Percentiles rank a stretch among this genome's conserved stretches.
phyloP scores from a whole-genome alignment of 2,888 invertebrate species.

The Margaritifera margaritifera region DNA sequence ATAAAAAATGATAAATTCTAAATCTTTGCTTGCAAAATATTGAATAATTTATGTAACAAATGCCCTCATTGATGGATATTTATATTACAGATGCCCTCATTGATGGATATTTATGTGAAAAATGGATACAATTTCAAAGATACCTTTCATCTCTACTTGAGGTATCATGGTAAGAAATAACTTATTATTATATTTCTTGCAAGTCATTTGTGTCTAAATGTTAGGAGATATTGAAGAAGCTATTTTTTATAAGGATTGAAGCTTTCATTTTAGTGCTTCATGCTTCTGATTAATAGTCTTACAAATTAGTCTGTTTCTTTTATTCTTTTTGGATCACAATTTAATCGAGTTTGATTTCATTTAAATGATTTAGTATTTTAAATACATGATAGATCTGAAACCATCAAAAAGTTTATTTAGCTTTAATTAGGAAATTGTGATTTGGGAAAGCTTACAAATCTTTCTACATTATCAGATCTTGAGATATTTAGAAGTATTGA shows the following conservation, averaged over 20 bases:
- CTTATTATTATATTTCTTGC: neutral
- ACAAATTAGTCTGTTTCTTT: neutral
- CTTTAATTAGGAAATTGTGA: too few species aligned
- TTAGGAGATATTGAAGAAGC: neutral
- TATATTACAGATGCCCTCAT: slow-evolving; percentile 72
- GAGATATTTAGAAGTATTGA: too few species aligned
- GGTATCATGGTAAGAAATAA: slow-evolving; percentile 46
- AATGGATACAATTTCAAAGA: slow-evolving; percentile 87
- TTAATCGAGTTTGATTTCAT: neutral
- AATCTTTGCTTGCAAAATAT: too few species aligned
- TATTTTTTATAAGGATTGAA: too few species aligned
- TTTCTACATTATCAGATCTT: too few species aligned
- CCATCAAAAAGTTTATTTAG: too few species aligned
- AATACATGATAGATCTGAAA: neutral
- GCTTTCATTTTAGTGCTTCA: too few species aligned
- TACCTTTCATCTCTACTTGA: slow-evolving; percentile 84
- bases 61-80: slow-evolving; percentile 71
- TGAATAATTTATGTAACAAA: slow-evolving; percentile 60
- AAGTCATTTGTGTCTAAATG: neutral
- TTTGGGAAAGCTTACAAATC: too few species aligned
- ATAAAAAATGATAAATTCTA: too few species aligned
- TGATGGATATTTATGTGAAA: slow-evolving; percentile 69
- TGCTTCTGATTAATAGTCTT: too few species aligned
- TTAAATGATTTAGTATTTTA: neutral
- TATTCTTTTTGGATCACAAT: too few species aligned